Base-by-base conservation (phyloP, 2,888 invertebrate genomes). In the Iphiclides podalirius region DNA sequence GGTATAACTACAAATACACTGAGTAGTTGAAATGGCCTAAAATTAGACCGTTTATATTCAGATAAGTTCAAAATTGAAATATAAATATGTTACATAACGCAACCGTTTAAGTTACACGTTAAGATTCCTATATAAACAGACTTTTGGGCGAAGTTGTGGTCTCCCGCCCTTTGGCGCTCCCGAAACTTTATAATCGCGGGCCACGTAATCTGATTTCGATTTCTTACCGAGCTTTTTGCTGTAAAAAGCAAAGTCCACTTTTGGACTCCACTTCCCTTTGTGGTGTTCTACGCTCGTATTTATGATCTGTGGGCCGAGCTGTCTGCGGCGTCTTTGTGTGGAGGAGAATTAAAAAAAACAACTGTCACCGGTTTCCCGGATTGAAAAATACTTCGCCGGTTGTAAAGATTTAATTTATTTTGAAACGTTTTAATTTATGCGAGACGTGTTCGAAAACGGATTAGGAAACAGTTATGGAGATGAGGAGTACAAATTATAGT, bases 201-300 rank as follows among this genome's bases (percentile, higher is more conserved):
- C 72, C 67, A 69, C 66, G 64, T 82, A 81, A 82, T 82, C 82
- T 73, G 76, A 78, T 81, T 83, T 79, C 79, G 76, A 80, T 82
- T 77, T 75, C 74, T 72, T 72, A 68, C 75, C 65, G 63, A 65
- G 72, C 77, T 80, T 81, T 85, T 82, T 84, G 79, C 62, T 55
- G 61, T 75, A 80, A 82, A 81, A 79, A 83, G 52, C 54, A 66
- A 72, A 71, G 67, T 67, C 70, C 68, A 67, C 72, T 72, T 68
- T 67, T 65, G 65, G 67, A 57, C 63, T 57, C 61, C 64, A 64
- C 63, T 61, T 63, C 64, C 65, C 63, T 77, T 75, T 72, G 71
- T 71, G 63, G 64, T 63, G 64, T 70, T 67, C 67, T 64, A 62
- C 65, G 60, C 57, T 58, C 59, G 67, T 71, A 72, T 67, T 64